Conservation (phyloP, 2,888 invertebrate genomes). For the Gasteruption jaculator region DNA sequence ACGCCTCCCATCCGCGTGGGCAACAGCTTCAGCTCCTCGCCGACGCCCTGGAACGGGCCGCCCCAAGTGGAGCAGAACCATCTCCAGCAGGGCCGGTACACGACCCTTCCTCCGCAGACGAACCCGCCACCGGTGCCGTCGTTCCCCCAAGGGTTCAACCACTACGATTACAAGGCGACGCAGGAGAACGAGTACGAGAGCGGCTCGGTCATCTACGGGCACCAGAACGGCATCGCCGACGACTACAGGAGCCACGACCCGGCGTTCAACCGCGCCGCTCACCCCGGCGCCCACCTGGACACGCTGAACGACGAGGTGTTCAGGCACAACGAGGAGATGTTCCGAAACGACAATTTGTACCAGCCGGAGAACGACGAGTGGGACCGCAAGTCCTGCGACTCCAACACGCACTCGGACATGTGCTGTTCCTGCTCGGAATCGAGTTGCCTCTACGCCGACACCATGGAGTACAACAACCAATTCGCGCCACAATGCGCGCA, state of each 20-base stretch:
- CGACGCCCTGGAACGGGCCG: conserved; percentile 40
- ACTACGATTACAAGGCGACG: conserved; percentile 45
- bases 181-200: conserved; percentile 50
- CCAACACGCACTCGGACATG: conserved; percentile 47
- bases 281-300: conserved; percentile 35
- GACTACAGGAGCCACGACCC: conserved; percentile 38
- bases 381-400: conserved; percentile 50
- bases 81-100: conserved; percentile 39
- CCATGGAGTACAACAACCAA: conserved; percentile 46
- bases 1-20: conserved; percentile 43
- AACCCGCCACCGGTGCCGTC: conserved; percentile 45
- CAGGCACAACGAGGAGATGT: conserved; percentile 43
- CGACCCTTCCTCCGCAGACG: conserved; percentile 46
- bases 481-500: conserved; percentile 36
- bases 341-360: conserved; percentile 40
- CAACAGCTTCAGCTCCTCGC: conserved; percentile 38
- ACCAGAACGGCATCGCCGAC: conserved; percentile 40
- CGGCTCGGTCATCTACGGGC: conserved; percentile 48
- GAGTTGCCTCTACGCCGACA: conserved; percentile 47
- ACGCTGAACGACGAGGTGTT: conserved; percentile 43
- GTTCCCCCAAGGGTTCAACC: conserved; percentile 44
- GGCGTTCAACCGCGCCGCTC: conserved; percentile 31
- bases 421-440: conserved; percentile 50
- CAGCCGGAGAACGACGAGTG: conserved; percentile 47
- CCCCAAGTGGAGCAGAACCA: conserved; percentile 28